Base-by-base conservation (phyloP, 2,113 vertebrate genomes). In the Daphoenositta chrysoptera region DNA sequence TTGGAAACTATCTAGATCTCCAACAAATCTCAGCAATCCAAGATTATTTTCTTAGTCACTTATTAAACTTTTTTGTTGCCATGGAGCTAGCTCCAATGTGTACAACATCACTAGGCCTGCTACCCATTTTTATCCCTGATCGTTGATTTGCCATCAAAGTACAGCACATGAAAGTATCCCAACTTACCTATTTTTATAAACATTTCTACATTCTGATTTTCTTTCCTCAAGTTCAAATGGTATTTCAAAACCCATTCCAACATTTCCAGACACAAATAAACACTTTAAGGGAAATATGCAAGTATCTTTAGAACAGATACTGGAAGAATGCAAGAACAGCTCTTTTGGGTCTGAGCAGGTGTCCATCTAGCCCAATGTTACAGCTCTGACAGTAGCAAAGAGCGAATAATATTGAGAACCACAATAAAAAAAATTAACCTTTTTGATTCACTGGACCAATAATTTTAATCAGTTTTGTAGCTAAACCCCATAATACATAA, bases 351-450 rank as follows among this genome's bases (percentile, higher is more conserved):
- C 68, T 68, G 30, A 39, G 21, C 11, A 61, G 53, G 18, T 2
- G 23, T 69, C 31, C 11, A 13, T 65, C 50, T 50, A 69, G 20
- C 15, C 10, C 30, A 70, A 3, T 15, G 13, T 51, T 81, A 53
- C 78, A 7, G 50, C 20, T 70, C 30, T 53, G 77, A 51, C 24
- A 84, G 24, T 40, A 47, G 8, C 20, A 30, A 85, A 82, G 39
- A 63, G 4, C 4, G 82, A 79, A 54, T 16, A 20, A 6, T 35
- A 54, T 26, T 0, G 22, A 57, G 9, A 39, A 15, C 8, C 26
- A 19, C 30, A 40, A 18, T 19, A 21, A 42, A 9, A 11, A 24
- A 1, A 56, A 21, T 7, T 8, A 37, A 24, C 0, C 0, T 33
- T 81, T 79, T 65, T 73, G 14, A 15, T 89, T 63, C 23, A n/a